phyloP scores from a whole-genome alignment of 2,113 vertebrate species.

The Urocynchramus pylzowi region DNA sequence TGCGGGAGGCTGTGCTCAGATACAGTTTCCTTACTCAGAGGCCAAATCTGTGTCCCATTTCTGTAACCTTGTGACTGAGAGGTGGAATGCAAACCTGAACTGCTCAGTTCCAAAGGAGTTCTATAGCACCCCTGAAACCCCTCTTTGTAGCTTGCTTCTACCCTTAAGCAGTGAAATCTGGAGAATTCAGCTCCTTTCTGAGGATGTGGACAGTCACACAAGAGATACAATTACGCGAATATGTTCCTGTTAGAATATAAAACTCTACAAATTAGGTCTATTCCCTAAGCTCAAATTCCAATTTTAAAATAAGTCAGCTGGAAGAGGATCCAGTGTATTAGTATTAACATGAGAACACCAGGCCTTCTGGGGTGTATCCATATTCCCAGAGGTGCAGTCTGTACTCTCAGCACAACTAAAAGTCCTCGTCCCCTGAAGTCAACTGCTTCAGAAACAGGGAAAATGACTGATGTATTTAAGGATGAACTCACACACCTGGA shows the following conservation, averaged over 20 bases:
- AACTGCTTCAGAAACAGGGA: background rate
- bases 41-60: background rate
- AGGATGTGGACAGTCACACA: background rate
- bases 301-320: constrained; percentile 30
- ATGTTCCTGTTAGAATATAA: background rate
- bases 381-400: constrained; percentile 2
- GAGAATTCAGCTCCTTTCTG: background rate
- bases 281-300: constrained; percentile 39
- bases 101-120: background rate
- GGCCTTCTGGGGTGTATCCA: background rate
- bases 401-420: background rate
- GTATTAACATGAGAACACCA: constrained; percentile 41
- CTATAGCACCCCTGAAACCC: background rate
- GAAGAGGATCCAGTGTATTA: background rate
- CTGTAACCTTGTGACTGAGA: background rate
- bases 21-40: background rate
- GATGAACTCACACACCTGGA: background rate
- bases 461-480: background rate
- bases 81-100: background rate
- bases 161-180: background rate
- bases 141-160: background rate
- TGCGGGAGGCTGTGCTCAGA: background rate
- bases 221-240: background rate
- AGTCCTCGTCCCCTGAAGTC: background rate
- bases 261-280: background rate